Evolutionary conservation across 2,113 vertebrate species (phyloP), one percentile per base, ranked within the genome.

Genomic region (Platichthys stellatus): DNA sequence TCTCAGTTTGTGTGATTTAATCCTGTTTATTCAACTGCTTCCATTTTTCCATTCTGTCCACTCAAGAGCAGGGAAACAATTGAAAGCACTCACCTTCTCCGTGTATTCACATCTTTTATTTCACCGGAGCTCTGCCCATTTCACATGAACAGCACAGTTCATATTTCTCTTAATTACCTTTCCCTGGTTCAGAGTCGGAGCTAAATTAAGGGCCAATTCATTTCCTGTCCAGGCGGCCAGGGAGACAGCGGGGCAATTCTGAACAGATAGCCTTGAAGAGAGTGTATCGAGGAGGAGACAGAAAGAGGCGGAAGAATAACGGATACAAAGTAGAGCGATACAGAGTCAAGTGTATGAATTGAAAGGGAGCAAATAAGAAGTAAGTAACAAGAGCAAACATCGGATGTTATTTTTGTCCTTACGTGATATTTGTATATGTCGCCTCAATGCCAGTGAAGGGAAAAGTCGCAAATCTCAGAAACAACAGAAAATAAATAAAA

Each of bases 181-280:
- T 86, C 60, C 40, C 70, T 78, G 61, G 21, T 83, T 70, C 64
- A 61, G 72, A 72, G 78, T 61, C 63, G 0, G 81, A 76, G 86
- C 78, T 88, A 88, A 89, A 90, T 90, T 82, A 84, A 88, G 82
- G 83, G 74, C 45, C 74, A 85, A 86, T 88, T 90, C 26, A 90
- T 89, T 90, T 88, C 79, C 83, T 78, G 82, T 72, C 76, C 77
- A 63, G 72, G 26, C 65, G 72, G 63, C 73, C 51, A 28, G 72
- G 24, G 26, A 80, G 61, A 68, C 53, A 72, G 75, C 56, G n/a
- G 49, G 51, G 56, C 24, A 20, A 76, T 82, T 81, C 38, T 69
- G 80, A 67, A 82, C 38, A 79, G 64, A 78, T 81, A 72, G 71
- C 74, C 74, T 85, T 77, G 78, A 82, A 72, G 63, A 5, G 49